phyloP scores from a whole-genome alignment of 2,888 invertebrate species.

The Coelinius sp. region DNA sequence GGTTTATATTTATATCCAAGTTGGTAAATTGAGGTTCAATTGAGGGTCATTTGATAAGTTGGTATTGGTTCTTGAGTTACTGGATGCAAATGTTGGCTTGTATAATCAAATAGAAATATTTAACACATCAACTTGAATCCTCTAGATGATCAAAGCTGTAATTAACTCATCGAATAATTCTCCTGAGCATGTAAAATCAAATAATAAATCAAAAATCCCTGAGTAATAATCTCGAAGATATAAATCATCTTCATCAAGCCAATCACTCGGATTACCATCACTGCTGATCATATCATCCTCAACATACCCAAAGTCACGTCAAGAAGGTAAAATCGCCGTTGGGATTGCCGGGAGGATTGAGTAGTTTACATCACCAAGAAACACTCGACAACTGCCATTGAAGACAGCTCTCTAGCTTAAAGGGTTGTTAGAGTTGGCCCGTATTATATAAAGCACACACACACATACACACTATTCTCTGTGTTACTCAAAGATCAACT shows the following conservation, averaged over 20 bases:
- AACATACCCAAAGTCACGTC: background rate
- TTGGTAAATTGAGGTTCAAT: slow-evolving; percentile 47
- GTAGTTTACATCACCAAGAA: background rate
- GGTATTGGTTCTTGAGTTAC: background rate
- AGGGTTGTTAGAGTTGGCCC: slow-evolving; percentile 62
- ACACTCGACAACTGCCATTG: slow-evolving; percentile 45
- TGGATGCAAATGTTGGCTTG: background rate
- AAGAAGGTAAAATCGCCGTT: background rate
- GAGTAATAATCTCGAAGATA: background rate
- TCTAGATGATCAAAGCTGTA: too few relatives aligned
- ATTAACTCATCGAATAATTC: too few relatives aligned
- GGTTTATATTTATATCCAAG: slow-evolving; percentile 40
- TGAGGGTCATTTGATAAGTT: slow-evolving; percentile 41
- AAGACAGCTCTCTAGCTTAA: slow-evolving; percentile 54
- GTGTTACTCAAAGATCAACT: slow-evolving; percentile 50
- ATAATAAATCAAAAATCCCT: too few relatives aligned
- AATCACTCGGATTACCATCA: background rate
- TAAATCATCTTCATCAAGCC: background rate
- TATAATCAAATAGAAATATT: too few relatives aligned
- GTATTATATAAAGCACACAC: slow-evolving; percentile 34
- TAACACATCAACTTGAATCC: too few relatives aligned
- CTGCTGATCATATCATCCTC: background rate
- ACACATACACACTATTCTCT: background rate
- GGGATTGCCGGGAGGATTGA: background rate
- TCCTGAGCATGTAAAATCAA: too few relatives aligned